Evolutionary conservation across 1,140 invertebrate genomes (phyloP), one percentile per base, ranked within the genome.

Genomic region (Polyergus mexicanus): DNA sequence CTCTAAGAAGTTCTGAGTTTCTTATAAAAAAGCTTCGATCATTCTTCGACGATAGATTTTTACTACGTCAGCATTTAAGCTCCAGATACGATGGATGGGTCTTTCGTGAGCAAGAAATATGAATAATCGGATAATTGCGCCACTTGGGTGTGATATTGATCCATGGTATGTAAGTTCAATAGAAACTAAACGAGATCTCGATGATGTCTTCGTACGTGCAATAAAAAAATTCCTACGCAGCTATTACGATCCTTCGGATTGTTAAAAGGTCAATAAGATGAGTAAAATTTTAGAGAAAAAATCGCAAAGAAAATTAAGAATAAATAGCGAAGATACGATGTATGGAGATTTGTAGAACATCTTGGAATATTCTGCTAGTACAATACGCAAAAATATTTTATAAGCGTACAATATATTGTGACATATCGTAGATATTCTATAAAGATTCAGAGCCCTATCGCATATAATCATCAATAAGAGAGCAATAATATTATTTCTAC

Each of bases 401-500:
- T 28, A 13, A n/a, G 22, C 11, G 19, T 80, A 44, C 54, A 68
- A 68, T 38, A 58, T 44, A 80, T 80, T n/a, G 47, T 38, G 22
- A 22, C 38, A 35, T 58, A 54, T 74, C 28, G 28, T 62, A 74
- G 54, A 38, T 51, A 87, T 54, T 88, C 28, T 19, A 87, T 84
- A 72, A 87, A 87, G 28, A 71, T 84, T 47, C 86, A 28, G 19
- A 56, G 25, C 32, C 76, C 75, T 77, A 72, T 66, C 72, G 65
- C 28, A 38, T 87, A 77, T 87, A 77, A 88, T 87, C 38, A 54
- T 22, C 63, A 74, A 87, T 84, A 63, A 76, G 41, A 54, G 68
- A 35, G 28, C 28, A 16, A 72, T 58, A 66, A 63, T 35, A 44
- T 72, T 41, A 58, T 86, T 56, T 32, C 11, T 60, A 51, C 25